These are phyloP conservation scores for Epinephelus awoara DNA, from an alignment of 2,797 vertebrate genomes.

Conservation along the genomic window DNA sequence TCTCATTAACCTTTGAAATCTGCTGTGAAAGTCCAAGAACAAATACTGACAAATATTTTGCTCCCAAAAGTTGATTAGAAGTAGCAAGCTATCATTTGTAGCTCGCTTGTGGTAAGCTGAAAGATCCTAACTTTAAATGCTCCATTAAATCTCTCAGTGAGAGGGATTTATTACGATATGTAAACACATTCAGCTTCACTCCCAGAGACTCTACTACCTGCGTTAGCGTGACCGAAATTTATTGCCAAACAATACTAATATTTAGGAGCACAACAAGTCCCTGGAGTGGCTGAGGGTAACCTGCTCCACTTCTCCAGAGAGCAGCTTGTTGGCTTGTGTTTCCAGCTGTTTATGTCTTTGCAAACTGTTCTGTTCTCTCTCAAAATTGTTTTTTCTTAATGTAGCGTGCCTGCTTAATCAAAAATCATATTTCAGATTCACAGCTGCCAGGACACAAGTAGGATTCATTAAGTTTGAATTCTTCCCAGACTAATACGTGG, in stretches of 20 bases:
- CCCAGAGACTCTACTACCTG: background rate
- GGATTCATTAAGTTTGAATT: background rate
- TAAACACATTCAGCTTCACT: background rate
- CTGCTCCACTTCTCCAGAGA: background rate
- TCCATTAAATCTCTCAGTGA: background rate
- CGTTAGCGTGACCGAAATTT: background rate
- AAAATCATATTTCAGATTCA: background rate
- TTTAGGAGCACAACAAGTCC: background rate
- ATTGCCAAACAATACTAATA: background rate
- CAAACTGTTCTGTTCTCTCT: conserved; percentile 29
- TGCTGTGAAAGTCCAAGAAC: too few relatives aligned
- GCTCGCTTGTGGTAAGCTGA: background rate
- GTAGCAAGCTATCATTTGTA: accelerated
- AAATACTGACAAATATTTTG: background rate
- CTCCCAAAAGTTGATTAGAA: background rate
- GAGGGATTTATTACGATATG: background rate
- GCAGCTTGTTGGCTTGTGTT: conserved; percentile 25
- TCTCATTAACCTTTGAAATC: too few relatives aligned
- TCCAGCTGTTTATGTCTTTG: conserved; percentile 22
- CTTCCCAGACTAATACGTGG: background rate
- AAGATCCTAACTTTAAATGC: too few relatives aligned
- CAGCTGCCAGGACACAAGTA: background rate
- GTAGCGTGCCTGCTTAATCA: background rate
- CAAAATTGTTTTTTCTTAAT: background rate
- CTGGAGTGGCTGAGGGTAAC: background rate